Evolutionary conservation across 2,888 invertebrate species (phyloP).

Genomic region (Rugalucina vietnamica): DNA sequence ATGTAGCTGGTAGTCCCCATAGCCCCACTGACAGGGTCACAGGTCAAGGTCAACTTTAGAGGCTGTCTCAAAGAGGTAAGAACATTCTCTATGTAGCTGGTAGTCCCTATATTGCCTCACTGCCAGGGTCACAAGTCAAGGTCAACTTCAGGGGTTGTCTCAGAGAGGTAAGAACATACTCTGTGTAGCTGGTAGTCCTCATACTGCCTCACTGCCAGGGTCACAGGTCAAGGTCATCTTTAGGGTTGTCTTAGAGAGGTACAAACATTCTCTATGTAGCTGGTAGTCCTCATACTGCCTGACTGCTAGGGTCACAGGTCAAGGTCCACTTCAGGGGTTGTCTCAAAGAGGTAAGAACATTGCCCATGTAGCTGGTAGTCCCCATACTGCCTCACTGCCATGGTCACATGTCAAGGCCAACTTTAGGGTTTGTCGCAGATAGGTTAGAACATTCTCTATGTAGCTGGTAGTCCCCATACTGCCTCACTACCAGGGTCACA

Average conservation of each 20-base stretch:
- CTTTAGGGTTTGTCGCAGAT: conserved; percentile 97
- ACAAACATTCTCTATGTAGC: conserved; percentile 45
- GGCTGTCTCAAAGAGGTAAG: conserved; percentile 96
- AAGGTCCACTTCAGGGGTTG: conserved; percentile 96
- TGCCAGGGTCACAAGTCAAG: conserved; percentile 88
- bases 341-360: conserved; percentile 95
- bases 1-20: conserved; percentile 94
- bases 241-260: conserved; percentile 97
- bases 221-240: conserved; percentile 90
- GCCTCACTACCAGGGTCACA: not conserved
- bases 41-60: conserved; percentile 90
- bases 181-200: conserved; percentile 93
- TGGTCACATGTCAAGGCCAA: conserved; percentile 90
- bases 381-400: conserved; percentile 90
- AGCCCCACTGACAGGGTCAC: conserved; percentile 91
- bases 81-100: conserved; percentile 96
- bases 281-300: conserved; percentile 91
- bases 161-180: conserved; percentile 95
- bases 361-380: conserved; percentile 93
- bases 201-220: conserved; percentile 91
- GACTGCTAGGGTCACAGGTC: conserved; percentile 89
- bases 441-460: too few species aligned
- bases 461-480: too few species aligned
- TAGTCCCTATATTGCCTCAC: conserved; percentile 88
- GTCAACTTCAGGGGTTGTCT: conserved; percentile 97